Evolutionary conservation across 2,888 invertebrate genomes (phyloP), one percentile per base, ranked within the genome.

Genomic region (Stomorhina lunata): DNA sequence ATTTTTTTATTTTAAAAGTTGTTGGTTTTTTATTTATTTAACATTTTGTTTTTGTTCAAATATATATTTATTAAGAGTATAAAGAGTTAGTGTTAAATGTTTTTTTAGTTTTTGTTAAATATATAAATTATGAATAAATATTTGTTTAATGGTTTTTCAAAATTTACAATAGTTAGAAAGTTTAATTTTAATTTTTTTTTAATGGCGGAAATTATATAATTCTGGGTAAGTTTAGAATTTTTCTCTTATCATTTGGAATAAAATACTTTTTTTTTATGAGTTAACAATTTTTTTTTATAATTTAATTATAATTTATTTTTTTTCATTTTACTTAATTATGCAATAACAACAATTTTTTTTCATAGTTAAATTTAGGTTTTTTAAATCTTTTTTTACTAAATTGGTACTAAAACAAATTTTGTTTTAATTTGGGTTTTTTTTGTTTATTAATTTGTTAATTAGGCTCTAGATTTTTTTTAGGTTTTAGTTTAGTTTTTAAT

Each of bases 321-420:
- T 15, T 7, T 43, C 6, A 5, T 15, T n/a, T 25, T 48, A 37
- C n/a, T 68, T 76, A 57, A 34, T 55, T 45, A 73, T 71, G 73
- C 63, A 80, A 77, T 76, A 72, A 80, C 76, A 83, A 82, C 71
- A 71, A 71, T 40, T 81, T 59, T 57, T n/a, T 32, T 25, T 68
- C 40, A 20, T 66, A 43, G 34, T 48, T 20, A 57, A 34, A 32
- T 48, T 29, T 27, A 15, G 2, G 29, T 65, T 66, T 27, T 66
- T 78, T 29, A 22, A 43, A 6, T 9, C 9, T 65, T 76, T 61
- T 32, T 65, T 53, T 76, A 68, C 63, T 68, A 66, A 80, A 76
- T 83, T 80, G 55, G 53, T 80, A 72, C 63, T 80, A 68, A 77
- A 76, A 61, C 37, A 79, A 63, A 63, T 43, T 55, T 69, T 53